Percentiles rank a stretch among this genome's conserved stretches.
Evolutionary conservation across 2,797 vertebrate species (phyloP).

Genomic region (Neosalanx taihuensis): DNA sequence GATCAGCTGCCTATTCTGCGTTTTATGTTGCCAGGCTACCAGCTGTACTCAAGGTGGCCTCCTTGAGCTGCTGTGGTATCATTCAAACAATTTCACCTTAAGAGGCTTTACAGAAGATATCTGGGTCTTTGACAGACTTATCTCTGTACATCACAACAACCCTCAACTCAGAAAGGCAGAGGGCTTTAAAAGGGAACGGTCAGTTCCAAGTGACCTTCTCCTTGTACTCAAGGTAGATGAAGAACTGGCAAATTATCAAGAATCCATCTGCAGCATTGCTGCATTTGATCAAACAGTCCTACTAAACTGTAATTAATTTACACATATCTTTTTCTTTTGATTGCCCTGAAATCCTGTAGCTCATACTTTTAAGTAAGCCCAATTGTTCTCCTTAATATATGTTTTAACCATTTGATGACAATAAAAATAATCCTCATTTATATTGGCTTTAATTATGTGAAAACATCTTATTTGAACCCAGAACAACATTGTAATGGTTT

Average conservation of each 20-base stretch:
- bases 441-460: neutral
- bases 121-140: constrained; percentile 22
- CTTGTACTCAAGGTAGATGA: constrained; percentile 41
- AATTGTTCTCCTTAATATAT: neutral
- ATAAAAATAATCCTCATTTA: neutral
- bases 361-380: neutral
- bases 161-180: constrained; percentile 55
- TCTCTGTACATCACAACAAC: constrained; percentile 14
- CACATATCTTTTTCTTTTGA: neutral
- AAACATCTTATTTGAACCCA: neutral
- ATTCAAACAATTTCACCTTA: constrained; percentile 4
- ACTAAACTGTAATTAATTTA: neutral
- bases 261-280: constrained; percentile 28
- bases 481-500: too few relatives aligned
- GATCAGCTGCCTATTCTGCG: neutral
- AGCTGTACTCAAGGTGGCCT: constrained; percentile 60
- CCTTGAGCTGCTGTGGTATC: constrained; percentile 45
- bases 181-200: constrained; percentile 33
- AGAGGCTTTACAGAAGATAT: constrained; percentile 25
- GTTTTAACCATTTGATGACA: neutral
- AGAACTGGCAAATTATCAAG: constrained; percentile 39
- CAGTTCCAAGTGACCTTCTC: constrained; percentile 54
- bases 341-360: neutral
- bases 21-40: constrained; percentile 43
- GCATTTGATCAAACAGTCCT: constrained; percentile 17